Percentiles rank a stretch among this genome's conserved stretches.
Evolutionary conservation across 1,140 invertebrate species (phyloP).

Genomic region (Zaprionus lachaisei): DNA sequence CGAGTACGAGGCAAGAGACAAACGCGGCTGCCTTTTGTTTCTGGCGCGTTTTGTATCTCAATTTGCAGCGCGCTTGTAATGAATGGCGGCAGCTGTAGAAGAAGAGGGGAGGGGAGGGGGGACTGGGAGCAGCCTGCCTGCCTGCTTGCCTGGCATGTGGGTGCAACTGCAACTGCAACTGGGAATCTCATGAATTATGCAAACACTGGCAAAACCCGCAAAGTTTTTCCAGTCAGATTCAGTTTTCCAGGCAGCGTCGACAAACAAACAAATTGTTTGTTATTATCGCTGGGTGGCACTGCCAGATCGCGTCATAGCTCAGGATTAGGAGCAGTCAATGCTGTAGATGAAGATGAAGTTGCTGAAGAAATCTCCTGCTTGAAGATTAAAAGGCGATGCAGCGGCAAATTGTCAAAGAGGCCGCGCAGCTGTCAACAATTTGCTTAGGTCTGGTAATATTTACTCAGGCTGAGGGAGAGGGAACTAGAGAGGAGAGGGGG

Average conservation of each 20-base stretch:
- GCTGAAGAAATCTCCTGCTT: neutral
- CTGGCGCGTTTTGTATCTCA: constrained; percentile 49
- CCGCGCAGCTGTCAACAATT: constrained; percentile 47
- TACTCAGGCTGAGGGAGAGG: constrained; percentile 2
- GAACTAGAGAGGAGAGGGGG: neutral
- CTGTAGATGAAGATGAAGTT: neutral
- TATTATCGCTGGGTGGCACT: constrained; percentile 56
- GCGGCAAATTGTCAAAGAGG: constrained; percentile 57
- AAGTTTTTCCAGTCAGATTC: no score
- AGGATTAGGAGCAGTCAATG: constrained; percentile 25
- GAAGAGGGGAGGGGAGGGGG: neutral
- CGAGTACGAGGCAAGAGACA: neutral
- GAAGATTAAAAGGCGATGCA: constrained; percentile 29
- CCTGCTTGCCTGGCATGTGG: constrained; percentile 26
- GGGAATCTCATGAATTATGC: constrained; percentile 54
- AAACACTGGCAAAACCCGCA: constrained; percentile 38
- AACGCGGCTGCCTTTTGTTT: constrained; percentile 4
- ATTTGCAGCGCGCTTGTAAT: constrained; percentile 55
- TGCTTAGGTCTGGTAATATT: constrained; percentile 42
- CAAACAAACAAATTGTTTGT: constrained; percentile 61
- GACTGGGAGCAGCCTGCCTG: neutral
- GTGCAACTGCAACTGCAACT: constrained; percentile 42
- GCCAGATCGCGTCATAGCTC: constrained; percentile 41
- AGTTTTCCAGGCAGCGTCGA: constrained; percentile 12
- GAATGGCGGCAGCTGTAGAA: constrained; percentile 37